phyloP scores from a whole-genome alignment of 1,140 invertebrate species.

The Xylocopa sonorina region DNA sequence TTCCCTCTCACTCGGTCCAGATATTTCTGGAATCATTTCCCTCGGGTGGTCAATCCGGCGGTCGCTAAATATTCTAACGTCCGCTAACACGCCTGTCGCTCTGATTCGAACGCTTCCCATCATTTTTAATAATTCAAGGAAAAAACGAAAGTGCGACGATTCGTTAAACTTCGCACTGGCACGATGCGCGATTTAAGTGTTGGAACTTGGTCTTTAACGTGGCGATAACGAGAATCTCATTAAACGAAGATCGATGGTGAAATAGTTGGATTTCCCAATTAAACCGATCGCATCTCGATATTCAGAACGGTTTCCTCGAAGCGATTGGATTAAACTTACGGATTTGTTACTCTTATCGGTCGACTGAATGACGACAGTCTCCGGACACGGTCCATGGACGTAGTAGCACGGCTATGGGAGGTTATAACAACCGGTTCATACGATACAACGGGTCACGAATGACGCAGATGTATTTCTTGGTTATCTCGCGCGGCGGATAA shows the following conservation, averaged over 20 bases:
- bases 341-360: slow-evolving; percentile 32
- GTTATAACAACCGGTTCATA: not conserved
- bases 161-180: no score
- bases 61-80: no score
- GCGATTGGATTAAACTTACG: slow-evolving; percentile 16
- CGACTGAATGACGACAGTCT: not conserved
- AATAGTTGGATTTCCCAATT: slow-evolving; percentile 17
- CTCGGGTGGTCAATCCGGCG: no score
- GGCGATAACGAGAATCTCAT: slow-evolving; percentile 3
- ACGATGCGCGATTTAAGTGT: not conserved
- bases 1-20: no score
- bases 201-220: not conserved
- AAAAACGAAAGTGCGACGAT: no score
- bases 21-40: no score
- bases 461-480: slow-evolving; percentile 11
- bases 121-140: no score
- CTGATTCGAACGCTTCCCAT: no score
- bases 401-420: not conserved
- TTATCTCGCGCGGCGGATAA: not conserved
- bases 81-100: no score
- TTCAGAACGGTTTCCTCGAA: not conserved
- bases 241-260: not conserved
- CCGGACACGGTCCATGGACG: not conserved
- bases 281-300: not conserved
- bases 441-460: not conserved